Evolutionary conservation across 2,888 invertebrate species (phyloP), one percentile per base, ranked within the genome.

Genomic region (Danaus chrysippus): DNA sequence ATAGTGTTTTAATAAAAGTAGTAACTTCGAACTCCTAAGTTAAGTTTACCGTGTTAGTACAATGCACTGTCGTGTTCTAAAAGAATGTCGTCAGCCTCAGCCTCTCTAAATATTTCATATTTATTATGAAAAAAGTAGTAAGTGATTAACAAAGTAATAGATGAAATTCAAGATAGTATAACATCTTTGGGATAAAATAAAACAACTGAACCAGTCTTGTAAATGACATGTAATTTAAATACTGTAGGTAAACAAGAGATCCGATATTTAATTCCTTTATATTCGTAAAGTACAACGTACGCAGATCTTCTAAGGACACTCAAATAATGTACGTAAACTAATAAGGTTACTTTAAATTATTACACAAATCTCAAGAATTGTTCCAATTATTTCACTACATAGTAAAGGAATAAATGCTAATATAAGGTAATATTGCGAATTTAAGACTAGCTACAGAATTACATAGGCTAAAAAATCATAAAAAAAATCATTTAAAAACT

Each of bases 141-240:
- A 3, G 5, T 1, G 23, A 23, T 23, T 3, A 23, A 23, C 23
- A 5, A 23, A 23, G 23, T 23, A 23, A 1, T 23, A 3, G 23
- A 3, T 1, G 23, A 23, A 23, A 23, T 23, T 23, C 23, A 23
- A 23, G 5, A 23, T 3, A 23, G 23, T 23, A 5, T 23, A 34
- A 34, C 23, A 6, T n/a, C 2, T 43, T 12, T 44, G 52, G n/a
- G 43, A 43, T n/a, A 42, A 58, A 96, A 95, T 91, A 94, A 95
- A 84, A 93, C 94, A 65, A 79, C 69, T 65, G 72, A 79, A 78
- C 82, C 85, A 86, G 85, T 88, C 86, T 87, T 89, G 86, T 87
- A 89, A 90, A 90, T 87, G 86, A 89, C 88, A 82, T 89, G 83
- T 90, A 87, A 88, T 90, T 87, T 83, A 86, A 90, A 90, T 88